Base-by-base conservation (phyloP, 2,113 vertebrate species). In the Sarotherodon lohbergeri region DNA sequence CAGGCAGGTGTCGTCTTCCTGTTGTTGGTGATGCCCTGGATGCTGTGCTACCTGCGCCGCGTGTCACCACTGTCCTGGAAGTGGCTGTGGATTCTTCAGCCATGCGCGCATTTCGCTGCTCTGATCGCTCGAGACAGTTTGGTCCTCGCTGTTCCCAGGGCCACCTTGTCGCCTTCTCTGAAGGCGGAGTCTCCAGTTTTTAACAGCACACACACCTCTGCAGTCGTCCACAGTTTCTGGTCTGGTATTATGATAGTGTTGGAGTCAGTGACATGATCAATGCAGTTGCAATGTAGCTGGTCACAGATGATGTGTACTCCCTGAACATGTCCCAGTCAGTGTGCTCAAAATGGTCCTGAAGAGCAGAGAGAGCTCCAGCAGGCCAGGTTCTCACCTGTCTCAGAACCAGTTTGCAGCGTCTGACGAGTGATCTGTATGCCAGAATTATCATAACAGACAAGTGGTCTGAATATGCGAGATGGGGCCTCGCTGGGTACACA, bases 261-360 rank as follows among this genome's bases (percentile, higher is more conserved):
- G 9, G 34, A 63, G 59, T 34, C 2, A 36, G 9, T 63, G 59
- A 36, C 9, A 11, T 11, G 29, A 63, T 63, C 16, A 36, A 19
- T 63, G 32, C 59, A 63, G 9, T 63, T 63, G 59, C 16, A 34
- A 36, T 63, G 59, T 63, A 11, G 3, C 32, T 63, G 9, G 32
- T 63, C 59, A 63, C 59, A 63, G 59, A 63, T 63, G 9, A 63
- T 63, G 32, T 63, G 59, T 63, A 36, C 59, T 63, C 32, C 17
- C 59, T 63, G 32, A 63, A 36, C 32, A 36, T 36, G 32, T 63
- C 17, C 59, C 59, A 36, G 59, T n/a, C 59, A 63, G 59, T 36
- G 3, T 63, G 17, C 17, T 63, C 59, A 63, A 63, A 36, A 34
- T 16, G 34, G 16, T 63, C 59, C 29, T 63, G 9, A 63, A 34